Percentiles rank a stretch among this genome's conserved stretches.
Evolutionary conservation across 1,140 invertebrate genomes (phyloP).

Genomic region (Nephila pilipes): DNA sequence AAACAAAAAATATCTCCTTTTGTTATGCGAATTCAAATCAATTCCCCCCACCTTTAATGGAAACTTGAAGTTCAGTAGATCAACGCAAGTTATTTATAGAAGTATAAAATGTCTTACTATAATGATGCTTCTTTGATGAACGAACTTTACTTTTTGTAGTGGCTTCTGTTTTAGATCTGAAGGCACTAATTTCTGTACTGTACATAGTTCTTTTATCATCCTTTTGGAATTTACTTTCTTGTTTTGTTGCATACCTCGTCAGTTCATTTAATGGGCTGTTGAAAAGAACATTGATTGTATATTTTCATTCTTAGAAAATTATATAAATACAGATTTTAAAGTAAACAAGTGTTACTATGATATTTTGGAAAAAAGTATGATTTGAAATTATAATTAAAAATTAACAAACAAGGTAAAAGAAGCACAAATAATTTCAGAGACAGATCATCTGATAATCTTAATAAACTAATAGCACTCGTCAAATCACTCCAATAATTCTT

Average conservation of each 20-base stretch:
- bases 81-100: too few species aligned
- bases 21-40: too few species aligned
- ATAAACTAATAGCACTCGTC: too few species aligned
- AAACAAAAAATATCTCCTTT: too few species aligned
- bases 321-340: background rate
- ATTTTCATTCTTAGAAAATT: background rate
- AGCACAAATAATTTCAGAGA: background rate
- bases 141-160: constrained; percentile 54
- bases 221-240: constrained; percentile 41
- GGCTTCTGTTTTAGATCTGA: constrained; percentile 56
- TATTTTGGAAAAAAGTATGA: background rate
- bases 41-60: too few species aligned
- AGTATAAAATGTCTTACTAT: background rate
- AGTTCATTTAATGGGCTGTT: constrained; percentile 23
- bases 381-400: too few species aligned
- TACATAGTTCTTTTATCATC: constrained; percentile 17
- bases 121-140: background rate
- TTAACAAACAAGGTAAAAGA: background rate
- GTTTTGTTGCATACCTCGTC: background rate
- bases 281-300: background rate
- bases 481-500: too few species aligned
- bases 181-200: constrained; percentile 51
- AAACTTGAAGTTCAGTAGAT: too few species aligned
- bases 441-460: too few species aligned
- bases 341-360: too few species aligned